phyloP scores from a whole-genome alignment of 2,797 vertebrate genomes.

The Anniella stebbinsi region DNA sequence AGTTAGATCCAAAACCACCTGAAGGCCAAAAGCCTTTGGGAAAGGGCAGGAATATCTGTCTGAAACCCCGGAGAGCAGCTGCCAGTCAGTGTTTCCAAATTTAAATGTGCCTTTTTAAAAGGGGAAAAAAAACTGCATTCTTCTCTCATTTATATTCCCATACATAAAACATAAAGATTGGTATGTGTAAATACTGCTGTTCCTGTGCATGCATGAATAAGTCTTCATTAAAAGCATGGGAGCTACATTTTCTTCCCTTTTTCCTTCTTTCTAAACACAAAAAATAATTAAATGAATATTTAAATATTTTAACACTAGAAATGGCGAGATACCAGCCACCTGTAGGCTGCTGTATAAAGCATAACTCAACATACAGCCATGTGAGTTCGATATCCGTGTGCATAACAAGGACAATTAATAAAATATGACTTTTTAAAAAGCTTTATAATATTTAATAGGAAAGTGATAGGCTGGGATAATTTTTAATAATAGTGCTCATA shows the following conservation, averaged over 20 bases:
- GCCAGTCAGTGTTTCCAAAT: neutral
- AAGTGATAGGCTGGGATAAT: slow-evolving; percentile 20
- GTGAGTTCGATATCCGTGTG: neutral
- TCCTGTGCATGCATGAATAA: slow-evolving; percentile 19
- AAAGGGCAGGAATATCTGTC: too few relatives aligned
- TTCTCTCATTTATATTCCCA: slow-evolving; percentile 14
- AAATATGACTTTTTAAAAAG: neutral
- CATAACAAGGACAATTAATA: slow-evolving; percentile 17
- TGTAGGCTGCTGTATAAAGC: neutral
- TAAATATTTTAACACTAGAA: slow-evolving; percentile 34
- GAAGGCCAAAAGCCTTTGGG: neutral
- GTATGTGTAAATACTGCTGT: slow-evolving; percentile 13
- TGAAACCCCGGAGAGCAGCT: neutral
- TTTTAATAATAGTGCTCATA: slow-evolving; percentile 1
- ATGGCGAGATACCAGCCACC: slow-evolving; percentile 10
- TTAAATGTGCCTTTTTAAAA: neutral
- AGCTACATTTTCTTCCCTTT: slow-evolving; percentile 8
- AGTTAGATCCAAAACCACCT: neutral
- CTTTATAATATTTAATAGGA: slow-evolving; percentile 35
- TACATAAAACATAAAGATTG: slow-evolving; percentile 16
- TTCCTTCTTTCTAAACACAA: slow-evolving; percentile 4
- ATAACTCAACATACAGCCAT: neutral
- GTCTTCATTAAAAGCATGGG: slow-evolving; percentile 23
- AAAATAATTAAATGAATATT: slow-evolving; percentile 40
- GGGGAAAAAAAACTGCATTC: neutral